Evolutionary conservation across 2,113 vertebrate species (phyloP).

Genomic region (Corythornis madagascariensis): DNA sequence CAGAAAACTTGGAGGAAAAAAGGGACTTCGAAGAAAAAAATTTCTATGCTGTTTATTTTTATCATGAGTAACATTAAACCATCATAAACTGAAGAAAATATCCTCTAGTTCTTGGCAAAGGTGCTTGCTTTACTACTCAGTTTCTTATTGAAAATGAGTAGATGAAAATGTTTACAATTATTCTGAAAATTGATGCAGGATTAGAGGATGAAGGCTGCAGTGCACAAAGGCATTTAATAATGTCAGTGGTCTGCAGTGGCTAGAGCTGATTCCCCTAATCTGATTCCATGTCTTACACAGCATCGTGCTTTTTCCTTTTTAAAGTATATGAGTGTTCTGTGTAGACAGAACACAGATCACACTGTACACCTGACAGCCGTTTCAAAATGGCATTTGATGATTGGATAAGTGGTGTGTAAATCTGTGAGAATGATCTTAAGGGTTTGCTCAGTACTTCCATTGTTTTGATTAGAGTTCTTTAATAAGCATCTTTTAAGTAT

Average conservation of each 20-base stretch:
- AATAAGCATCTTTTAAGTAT: conserved; percentile 17
- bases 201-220: background rate
- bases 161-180: background rate
- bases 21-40: background rate
- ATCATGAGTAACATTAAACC: background rate
- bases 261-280: background rate
- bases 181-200: background rate
- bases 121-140: background rate
- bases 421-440: conserved; percentile 34
- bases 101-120: background rate
- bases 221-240: background rate
- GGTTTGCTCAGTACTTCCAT: conserved; percentile 36
- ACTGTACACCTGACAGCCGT: conserved; percentile 8
- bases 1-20: background rate
- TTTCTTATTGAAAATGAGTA: background rate
- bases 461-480: conserved; percentile 35
- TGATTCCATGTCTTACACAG: background rate
- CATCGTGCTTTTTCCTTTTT: background rate
- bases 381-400: conserved; percentile 44
- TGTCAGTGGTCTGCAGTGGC: background rate
- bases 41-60: background rate
- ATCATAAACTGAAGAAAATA: background rate
- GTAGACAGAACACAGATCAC: background rate
- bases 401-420: conserved; percentile 8
- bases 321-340: background rate